Evolutionary conservation across 1,140 invertebrate genomes (phyloP), one percentile per base, ranked within the genome.

Genomic region (Drosophila micromelanica): DNA sequence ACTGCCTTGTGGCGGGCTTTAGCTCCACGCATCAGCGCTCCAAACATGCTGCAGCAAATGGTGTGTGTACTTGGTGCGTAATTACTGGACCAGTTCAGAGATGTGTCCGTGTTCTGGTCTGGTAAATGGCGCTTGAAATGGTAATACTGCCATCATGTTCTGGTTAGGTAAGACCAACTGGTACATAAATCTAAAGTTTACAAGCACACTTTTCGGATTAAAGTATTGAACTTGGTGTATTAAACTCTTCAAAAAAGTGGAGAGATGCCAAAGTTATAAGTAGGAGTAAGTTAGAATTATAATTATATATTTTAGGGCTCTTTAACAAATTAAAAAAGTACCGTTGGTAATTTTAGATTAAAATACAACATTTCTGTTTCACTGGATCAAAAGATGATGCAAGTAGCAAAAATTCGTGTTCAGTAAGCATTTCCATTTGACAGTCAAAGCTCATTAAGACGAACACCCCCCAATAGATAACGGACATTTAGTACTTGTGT

Each of bases 21-120:
- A 51, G 32, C 27, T 42, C 27, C 46, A 67, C 46, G 69, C 69
- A 67, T 72, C 62, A 67, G 38, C 54, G 62, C 69, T 11, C 38
- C 62, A 45, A 73, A 68, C 63, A 73, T 59, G 62, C 46, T 55
- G 48, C 70, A 73, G 64, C 56, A 68, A 73, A 73, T 73, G 55
- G 49, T n/a, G 70, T 68, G 63, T 68, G 70, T 67, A 59, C 64
- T 60, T 68, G 68, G 35, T 68, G 70, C 55, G 63, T 73, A 73
- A 73, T 73, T 73, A 68, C 63, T 37, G 32, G 49, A 61, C 38
- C 40, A 68, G 40, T 12, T 27, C n/a, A 30, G 43, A 37, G 42
- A 51, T 54, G 15, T 45, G 57, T 46, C 13, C 20, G 40, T 54
- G 68, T 63, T 63, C 27, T 56, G 46, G 62, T 52, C 42, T 12